These are phyloP conservation scores for Drosophila sturtevanti DNA, from an alignment of 1,140 invertebrate genomes.

Conservation along the genomic window DNA sequence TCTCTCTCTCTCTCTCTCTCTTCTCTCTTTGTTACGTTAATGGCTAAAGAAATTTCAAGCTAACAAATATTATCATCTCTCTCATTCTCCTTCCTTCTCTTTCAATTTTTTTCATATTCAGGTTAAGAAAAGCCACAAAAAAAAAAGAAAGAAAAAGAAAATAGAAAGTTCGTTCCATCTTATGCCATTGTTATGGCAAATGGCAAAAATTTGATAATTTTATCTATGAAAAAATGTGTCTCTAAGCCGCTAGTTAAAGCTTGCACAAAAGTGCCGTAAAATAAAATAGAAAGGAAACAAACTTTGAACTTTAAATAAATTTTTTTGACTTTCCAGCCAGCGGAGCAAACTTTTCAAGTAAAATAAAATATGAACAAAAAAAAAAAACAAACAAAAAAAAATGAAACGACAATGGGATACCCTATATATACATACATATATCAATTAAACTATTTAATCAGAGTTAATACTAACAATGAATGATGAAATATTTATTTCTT, in stretches of 20 bases:
- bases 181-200: background rate
- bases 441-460: too few species aligned
- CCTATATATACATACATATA: background rate
- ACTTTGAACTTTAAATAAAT: slow-evolving; percentile 61
- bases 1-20: background rate
- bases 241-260: slow-evolving; percentile 14
- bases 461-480: too few species aligned
- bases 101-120: too few species aligned
- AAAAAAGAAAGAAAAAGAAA: background rate
- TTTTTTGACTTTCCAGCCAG: slow-evolving; percentile 58
- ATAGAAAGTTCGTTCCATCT: too few species aligned
- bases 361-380: slow-evolving; percentile 49
- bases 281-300: slow-evolving; percentile 36
- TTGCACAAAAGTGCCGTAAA: slow-evolving; percentile 29
- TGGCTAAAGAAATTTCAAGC: background rate
- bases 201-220: slow-evolving; percentile 30
- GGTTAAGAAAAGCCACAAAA: background rate
- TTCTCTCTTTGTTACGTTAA: background rate
- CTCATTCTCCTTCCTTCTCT: too few species aligned
- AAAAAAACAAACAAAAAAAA: background rate
- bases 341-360: slow-evolving; percentile 58
- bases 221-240: slow-evolving; percentile 15
- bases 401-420: background rate
- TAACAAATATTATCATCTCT: background rate
- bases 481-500: too few species aligned